A percentile compares a stretch with the other conserved stretches of the same genome.
Evolutionary conservation across 1,140 invertebrate genomes (phyloP).

Genomic region (Pristionchus pacificus): DNA sequence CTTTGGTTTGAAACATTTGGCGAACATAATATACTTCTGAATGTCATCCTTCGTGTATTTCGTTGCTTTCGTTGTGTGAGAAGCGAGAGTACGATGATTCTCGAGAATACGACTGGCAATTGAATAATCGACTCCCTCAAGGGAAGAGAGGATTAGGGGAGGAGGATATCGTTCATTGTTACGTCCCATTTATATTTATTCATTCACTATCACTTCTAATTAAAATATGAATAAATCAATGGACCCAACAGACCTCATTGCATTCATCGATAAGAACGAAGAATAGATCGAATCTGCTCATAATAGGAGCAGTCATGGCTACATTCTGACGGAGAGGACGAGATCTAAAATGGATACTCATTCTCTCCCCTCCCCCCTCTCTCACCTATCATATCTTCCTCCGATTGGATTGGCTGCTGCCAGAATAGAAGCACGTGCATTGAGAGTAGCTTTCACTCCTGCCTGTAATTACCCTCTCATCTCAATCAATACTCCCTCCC

Average conservation of each 20-base stretch:
- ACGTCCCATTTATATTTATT: not conserved
- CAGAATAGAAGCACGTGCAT: conserved; percentile 93
- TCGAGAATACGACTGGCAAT: conserved; percentile 93
- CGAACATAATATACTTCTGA: conserved; percentile 88
- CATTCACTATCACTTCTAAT: not conserved
- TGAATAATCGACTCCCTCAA: conserved; percentile 77
- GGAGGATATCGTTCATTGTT: conserved; percentile 1
- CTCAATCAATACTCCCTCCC: no score
- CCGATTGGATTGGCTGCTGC: conserved; percentile 96
- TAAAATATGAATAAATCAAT: not conserved
- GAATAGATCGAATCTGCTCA: conserved; percentile 98
- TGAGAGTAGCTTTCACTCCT: conserved; percentile 89
- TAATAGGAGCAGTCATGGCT: conserved; percentile 86
- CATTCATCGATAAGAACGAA: conserved; percentile 95
- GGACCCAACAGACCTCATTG: conserved; percentile 61
- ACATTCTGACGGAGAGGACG: conserved; percentile 95
- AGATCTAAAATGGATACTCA: conserved; percentile 58
- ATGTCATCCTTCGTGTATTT: conserved; percentile 82
- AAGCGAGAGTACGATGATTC: conserved; percentile 68
- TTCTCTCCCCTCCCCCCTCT: not conserved
- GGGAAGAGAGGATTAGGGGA: no score
- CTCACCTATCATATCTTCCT: conserved; percentile 80
- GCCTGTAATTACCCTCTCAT: conserved; percentile 61
- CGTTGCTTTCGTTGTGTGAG: conserved; percentile 70
- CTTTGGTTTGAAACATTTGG: conserved; percentile 89